These are phyloP conservation scores for Solea senegalensis DNA, from an alignment of 2,113 vertebrate genomes.

Conservation along the genomic window DNA sequence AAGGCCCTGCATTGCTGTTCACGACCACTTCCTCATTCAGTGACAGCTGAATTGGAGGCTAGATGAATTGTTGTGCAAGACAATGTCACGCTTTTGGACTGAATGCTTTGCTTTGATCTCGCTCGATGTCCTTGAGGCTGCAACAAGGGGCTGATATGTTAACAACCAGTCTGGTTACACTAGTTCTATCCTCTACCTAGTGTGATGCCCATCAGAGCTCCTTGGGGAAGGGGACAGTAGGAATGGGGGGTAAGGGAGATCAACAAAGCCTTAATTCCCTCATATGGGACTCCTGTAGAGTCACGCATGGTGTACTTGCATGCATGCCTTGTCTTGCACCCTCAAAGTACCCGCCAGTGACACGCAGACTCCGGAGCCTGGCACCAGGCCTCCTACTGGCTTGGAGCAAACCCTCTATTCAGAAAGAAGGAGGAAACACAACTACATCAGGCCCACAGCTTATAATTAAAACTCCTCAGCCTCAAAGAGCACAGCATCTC, in stretches of 20 bases:
- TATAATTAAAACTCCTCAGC: slow-evolving; percentile 80
- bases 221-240: slow-evolving; percentile 34
- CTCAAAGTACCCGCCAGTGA: slow-evolving; percentile 64
- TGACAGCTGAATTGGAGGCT: slow-evolving; percentile 71
- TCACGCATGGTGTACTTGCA: slow-evolving; percentile 45
- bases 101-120: slow-evolving; percentile 76
- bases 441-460: slow-evolving; percentile 62
- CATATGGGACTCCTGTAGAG: slow-evolving; percentile 58
- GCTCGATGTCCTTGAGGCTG: slow-evolving; percentile 66
- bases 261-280: slow-evolving; percentile 73
- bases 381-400: slow-evolving; percentile 73
- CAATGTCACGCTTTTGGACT: slow-evolving; percentile 71
- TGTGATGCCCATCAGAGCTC: slow-evolving; percentile 61
- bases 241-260: slow-evolving; percentile 37
- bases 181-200: slow-evolving; percentile 63
- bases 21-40: slow-evolving; percentile 73
- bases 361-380: slow-evolving; percentile 68
- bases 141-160: slow-evolving; percentile 72
- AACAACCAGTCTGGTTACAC: slow-evolving; percentile 71
- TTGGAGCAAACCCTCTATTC: slow-evolving; percentile 72
- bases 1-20: slow-evolving; percentile 57
- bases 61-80: slow-evolving; percentile 72
- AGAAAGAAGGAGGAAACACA: slow-evolving; percentile 72
- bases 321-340: slow-evolving; percentile 63
- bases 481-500: slow-evolving; percentile 78